Percentiles rank a stretch among this genome's conserved stretches.
phyloP scores from a whole-genome alignment of 2,113 vertebrate species.

The Misgurnus mizolepis region DNA sequence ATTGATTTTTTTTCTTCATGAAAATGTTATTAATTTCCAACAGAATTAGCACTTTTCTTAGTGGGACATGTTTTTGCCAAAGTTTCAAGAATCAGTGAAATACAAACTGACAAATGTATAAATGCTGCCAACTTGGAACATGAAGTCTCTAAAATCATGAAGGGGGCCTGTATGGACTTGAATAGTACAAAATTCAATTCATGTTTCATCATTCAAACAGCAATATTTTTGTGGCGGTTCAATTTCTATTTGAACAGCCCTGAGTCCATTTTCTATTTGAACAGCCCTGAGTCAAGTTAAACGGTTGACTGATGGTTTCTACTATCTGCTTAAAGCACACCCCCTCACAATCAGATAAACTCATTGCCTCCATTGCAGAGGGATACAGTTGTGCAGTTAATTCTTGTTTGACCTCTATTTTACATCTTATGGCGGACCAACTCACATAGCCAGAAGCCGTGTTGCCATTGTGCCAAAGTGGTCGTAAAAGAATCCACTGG shows the following conservation, averaged over 20 bases:
- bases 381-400: neutral
- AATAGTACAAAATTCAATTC: too few relatives aligned
- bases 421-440: neutral
- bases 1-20: too few relatives aligned
- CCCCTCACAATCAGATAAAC: constrained; percentile 20
- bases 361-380: neutral
- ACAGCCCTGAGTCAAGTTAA: neutral
- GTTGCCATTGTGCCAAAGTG: constrained; percentile 75
- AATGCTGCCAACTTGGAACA: too few relatives aligned
- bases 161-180: too few relatives aligned
- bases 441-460: constrained; percentile 75
- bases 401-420: constrained; percentile 2
- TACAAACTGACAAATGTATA: too few relatives aligned
- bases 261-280: neutral
- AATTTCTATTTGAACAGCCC: neutral
- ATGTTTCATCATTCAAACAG: too few relatives aligned
- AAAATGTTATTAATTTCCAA: too few relatives aligned
- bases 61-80: too few relatives aligned
- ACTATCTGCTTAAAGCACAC: constrained; percentile 32
- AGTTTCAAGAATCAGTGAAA: too few relatives aligned
- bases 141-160: too few relatives aligned
- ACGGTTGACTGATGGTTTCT: neutral
- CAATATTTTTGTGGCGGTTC: too few relatives aligned
- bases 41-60: too few relatives aligned
- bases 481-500: constrained; percentile 77